A percentile compares a stretch with the other conserved stretches of the same genome.
phyloP scores from a whole-genome alignment of 2,888 invertebrate genomes.

The Dryococelus australis region DNA sequence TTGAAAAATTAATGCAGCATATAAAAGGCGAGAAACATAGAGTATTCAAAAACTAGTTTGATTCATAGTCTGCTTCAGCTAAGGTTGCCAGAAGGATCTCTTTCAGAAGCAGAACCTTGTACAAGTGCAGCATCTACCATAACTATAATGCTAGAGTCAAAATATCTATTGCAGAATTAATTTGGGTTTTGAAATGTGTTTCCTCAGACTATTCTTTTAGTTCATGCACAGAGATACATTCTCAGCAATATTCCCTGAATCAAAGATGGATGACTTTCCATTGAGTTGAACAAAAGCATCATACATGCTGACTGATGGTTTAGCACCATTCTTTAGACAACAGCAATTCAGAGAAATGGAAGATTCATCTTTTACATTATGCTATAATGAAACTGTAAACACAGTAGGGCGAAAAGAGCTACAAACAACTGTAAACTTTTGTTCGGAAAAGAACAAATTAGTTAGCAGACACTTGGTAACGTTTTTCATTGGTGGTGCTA shows the following conservation, averaged over 20 bases:
- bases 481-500: neutral
- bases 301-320: neutral
- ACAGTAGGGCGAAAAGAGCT: neutral
- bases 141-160: neutral
- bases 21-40: neutral
- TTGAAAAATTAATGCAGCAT: neutral
- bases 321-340: neutral
- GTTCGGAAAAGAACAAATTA: neutral
- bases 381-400: neutral
- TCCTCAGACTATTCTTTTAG: neutral
- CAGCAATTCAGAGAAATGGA: neutral
- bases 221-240: neutral
- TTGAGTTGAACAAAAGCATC: neutral
- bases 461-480: neutral
- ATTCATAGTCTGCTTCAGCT: neutral
- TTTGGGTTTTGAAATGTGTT: neutral
- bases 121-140: neutral
- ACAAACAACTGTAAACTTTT: neutral
- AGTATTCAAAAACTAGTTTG: neutral
- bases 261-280: neutral
- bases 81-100: neutral
- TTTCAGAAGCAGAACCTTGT: neutral
- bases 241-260: neutral
- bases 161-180: neutral
- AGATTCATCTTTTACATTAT: neutral